phyloP scores from a whole-genome alignment of 2,113 vertebrate genomes.

The Hippocampus barbouri region DNA sequence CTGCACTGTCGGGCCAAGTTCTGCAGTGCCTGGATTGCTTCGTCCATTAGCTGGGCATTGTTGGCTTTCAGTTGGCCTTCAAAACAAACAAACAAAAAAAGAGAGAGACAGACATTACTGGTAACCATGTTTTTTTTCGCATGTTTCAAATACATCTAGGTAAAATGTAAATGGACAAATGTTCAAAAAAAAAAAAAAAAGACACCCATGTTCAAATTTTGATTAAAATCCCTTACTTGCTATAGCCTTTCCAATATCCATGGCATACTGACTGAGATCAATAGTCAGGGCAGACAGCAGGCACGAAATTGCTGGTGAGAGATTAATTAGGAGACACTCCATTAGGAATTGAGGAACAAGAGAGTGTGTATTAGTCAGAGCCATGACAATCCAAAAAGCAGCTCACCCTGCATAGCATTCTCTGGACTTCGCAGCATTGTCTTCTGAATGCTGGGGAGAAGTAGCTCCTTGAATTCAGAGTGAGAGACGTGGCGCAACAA shows the following conservation, averaged over 20 bases:
- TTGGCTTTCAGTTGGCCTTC: slow-evolving; percentile 94
- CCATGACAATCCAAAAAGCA: neutral
- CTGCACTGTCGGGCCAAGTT: slow-evolving; percentile 92
- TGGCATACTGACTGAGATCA: slow-evolving; percentile 93
- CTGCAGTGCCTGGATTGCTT: slow-evolving; percentile 84
- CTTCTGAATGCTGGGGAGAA: slow-evolving; percentile 90
- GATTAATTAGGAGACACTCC: slow-evolving; percentile 5
- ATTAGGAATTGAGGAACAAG: neutral
- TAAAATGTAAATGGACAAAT: neutral
- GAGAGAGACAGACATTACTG: neutral
- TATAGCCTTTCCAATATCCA: slow-evolving; percentile 90
- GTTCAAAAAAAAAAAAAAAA: neutral
- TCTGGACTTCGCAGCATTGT: slow-evolving; percentile 92
- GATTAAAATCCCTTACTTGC: slow-evolving; percentile 72
- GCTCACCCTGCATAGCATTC: slow-evolving; percentile 91
- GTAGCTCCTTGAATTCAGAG: slow-evolving; percentile 85
- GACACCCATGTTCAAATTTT: neutral
- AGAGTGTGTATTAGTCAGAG: neutral
- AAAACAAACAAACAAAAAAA: neutral
- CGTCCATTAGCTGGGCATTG: slow-evolving; percentile 87
- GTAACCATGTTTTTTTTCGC: neutral
- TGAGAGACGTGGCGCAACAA: slow-evolving; percentile 87
- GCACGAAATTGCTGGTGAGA: slow-evolving; percentile 81
- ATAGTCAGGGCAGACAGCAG: slow-evolving; percentile 86
- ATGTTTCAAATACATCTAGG: neutral